Evolutionary conservation across 2,888 invertebrate species (phyloP), one percentile per base, ranked within the genome.

Genomic region (Erpobdella octoculata): DNA sequence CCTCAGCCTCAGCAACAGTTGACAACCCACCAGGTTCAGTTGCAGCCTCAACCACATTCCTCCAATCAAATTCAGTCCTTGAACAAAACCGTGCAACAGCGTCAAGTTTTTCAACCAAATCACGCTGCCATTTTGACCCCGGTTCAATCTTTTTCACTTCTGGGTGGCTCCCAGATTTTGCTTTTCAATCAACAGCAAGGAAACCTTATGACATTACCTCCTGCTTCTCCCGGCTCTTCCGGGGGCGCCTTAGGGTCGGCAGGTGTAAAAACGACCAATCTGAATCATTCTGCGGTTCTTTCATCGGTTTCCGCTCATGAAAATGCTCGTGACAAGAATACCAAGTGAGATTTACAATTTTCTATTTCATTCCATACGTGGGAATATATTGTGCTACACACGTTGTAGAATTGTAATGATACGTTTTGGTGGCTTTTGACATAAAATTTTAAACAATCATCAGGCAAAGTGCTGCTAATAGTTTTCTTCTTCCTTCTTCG

Each of bases 131-230:
- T 48, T 3, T 35, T 48, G n/a, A 48, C 68, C 1, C 68, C 68
- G 1, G 53, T 68, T 46, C 35, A 28, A 9, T 35, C 36, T 6
- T 64, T 64, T 64, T 37, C 64, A 37, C 37, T 33, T 8, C 9
- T 64, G 8, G 72, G 37, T 0, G 72, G 48, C 37, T 53, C 53
- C 15, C 73, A 73, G 69, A 46, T 71, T 6, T 68, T 73, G 72
- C 65, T 65, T 53, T 41, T 70, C 36, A 71, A 66, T 65, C 68
- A 72, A 70, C 73, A 72, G 15, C 76, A 79, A n/a, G 53, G 53
- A 8, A 53, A 53, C 53, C 28, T 53, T 21, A 53, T 28, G 6
- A 28, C 53, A 25, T 28, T 53, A 8, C 53, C 53, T 53, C 53
- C 53, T 5, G 28, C 18, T 15, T 53, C 53, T 8, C 53, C 53